Evolutionary conservation across 2,113 vertebrate species (phyloP).

Genomic region (Leptosomus discolor): DNA sequence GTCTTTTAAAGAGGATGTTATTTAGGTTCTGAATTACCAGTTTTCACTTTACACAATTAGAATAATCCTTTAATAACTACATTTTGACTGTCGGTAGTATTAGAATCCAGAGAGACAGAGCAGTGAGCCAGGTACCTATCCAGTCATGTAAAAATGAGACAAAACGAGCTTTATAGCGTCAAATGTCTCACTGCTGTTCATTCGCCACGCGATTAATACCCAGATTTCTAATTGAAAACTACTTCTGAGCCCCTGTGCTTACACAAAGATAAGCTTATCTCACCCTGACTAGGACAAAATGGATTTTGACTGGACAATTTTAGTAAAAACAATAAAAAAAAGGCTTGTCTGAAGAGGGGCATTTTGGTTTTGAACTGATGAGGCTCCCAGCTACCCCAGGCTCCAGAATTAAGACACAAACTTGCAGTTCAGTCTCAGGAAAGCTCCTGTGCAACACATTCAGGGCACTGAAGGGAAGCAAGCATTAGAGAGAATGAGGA

Average conservation of each 20-base stretch:
- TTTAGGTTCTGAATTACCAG: constrained; percentile 4
- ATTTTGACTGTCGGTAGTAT: not conserved
- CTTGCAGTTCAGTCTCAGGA: not conserved
- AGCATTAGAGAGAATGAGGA: not conserved
- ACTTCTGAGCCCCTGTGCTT: not conserved
- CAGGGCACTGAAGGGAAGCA: not conserved
- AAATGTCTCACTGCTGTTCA: not conserved
- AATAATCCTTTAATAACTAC: constrained; percentile 44
- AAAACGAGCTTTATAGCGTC: not conserved
- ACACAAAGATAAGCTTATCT: not conserved
- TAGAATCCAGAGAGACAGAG: not conserved
- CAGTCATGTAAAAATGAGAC: not conserved
- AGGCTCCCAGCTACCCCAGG: not conserved
- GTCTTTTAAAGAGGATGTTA: not conserved
- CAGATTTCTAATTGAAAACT: constrained; percentile 9
- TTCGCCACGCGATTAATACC: not conserved
- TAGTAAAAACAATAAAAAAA: too few relatives aligned
- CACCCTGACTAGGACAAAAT: not conserved
- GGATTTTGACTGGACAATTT: not conserved
- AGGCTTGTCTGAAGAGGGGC: not conserved
- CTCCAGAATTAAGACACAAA: not conserved
- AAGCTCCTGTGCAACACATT: not conserved
- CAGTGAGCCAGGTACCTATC: not conserved
- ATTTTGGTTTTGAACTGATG: not conserved
- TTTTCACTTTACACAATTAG: constrained; percentile 8